These are phyloP conservation scores for Aldrovandia affinis DNA, from an alignment of 2,797 vertebrate species.

Conservation along the genomic window DNA sequence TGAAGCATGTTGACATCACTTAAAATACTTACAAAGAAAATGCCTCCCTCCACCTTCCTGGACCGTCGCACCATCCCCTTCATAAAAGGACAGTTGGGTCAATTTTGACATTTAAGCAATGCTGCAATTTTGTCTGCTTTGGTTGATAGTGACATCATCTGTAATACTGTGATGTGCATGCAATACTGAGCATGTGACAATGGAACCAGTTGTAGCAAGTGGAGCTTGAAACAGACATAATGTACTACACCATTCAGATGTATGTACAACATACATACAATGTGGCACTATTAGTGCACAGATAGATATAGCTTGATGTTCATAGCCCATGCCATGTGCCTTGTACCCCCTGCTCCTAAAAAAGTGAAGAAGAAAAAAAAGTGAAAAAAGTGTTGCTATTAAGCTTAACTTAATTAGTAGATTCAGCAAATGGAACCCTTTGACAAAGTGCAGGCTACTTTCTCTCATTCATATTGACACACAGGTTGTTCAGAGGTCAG, in stretches of 20 bases:
- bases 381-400: too few species aligned
- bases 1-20: not conserved
- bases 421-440: not conserved
- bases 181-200: not conserved
- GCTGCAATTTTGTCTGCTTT: not conserved
- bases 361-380: too few species aligned
- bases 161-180: not conserved
- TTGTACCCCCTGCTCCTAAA: too few species aligned
- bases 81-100: conserved; percentile 68
- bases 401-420: not conserved
- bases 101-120: conserved; percentile 43
- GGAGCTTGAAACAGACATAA: not conserved
- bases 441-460: too few species aligned
- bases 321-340: too few species aligned
- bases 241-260: too few species aligned
- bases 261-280: not conserved
- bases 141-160: not conserved
- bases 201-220: not conserved
- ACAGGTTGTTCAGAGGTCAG: too few species aligned
- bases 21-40: conserved; percentile 81
- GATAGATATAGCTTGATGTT: too few species aligned
- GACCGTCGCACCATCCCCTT: conserved; percentile 75
- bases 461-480: too few species aligned
- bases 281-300: too few species aligned
- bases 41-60: conserved; percentile 81